Conservation (phyloP, 2,888 invertebrate genomes). For the Eupelmus urozonus region DNA sequence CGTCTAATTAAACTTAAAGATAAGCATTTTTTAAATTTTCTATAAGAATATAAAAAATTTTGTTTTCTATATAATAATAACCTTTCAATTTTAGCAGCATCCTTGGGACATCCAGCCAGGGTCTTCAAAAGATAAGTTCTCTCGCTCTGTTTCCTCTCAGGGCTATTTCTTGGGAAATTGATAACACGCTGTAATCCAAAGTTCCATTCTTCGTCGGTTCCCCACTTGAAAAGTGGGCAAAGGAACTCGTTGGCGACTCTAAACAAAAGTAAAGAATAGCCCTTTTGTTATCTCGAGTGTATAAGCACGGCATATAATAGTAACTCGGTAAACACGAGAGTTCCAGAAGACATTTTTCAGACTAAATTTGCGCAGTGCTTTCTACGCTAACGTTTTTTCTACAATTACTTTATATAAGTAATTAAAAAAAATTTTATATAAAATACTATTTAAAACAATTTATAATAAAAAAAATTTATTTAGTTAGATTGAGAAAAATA, state of each 20-base stretch:
- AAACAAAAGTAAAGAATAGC: constrained; percentile 3
- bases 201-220: constrained; percentile 88
- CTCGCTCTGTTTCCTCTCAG: constrained; percentile 83
- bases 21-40: no score
- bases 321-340: no score
- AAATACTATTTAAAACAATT: not conserved
- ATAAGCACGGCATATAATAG: no score
- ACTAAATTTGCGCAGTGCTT: no score
- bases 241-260: constrained; percentile 87
- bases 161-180: constrained; percentile 83
- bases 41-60: constrained; percentile 3
- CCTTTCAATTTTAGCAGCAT: constrained; percentile 83
- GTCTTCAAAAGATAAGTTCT: constrained; percentile 88
- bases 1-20: no score
- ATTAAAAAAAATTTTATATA: not conserved
- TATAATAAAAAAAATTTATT: constrained; percentile 11
- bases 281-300: constrained; percentile 5
- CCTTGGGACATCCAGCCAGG: constrained; percentile 88
- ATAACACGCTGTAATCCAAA: constrained; percentile 88
- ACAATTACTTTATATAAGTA: not conserved
- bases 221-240: constrained; percentile 91
- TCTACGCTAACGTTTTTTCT: no score
- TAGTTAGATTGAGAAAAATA: constrained; percentile 4
- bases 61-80: constrained; percentile 63
- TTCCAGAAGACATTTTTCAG: no score